phyloP scores from a whole-genome alignment of 2,888 invertebrate genomes.

The Palloptera scutellata region DNA sequence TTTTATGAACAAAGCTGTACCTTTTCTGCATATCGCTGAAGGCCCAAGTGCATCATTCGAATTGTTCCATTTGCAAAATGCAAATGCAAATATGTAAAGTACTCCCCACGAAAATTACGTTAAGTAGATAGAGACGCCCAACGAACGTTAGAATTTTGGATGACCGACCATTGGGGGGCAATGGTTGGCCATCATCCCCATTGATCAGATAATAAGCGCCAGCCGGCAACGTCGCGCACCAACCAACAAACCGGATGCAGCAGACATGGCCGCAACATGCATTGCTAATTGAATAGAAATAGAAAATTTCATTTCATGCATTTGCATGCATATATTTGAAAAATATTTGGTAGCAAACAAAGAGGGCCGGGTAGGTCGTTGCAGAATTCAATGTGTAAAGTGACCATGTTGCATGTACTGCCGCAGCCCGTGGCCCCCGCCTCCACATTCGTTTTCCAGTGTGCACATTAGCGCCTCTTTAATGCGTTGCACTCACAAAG shows the following conservation, averaged over 20 bases:
- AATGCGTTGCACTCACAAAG: slow-evolving; percentile 9
- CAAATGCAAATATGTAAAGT: slow-evolving; percentile 3
- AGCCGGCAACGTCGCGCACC: background rate
- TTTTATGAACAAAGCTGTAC: too few species aligned
- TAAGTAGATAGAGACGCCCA: slow-evolving; percentile 2
- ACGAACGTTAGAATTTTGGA: background rate
- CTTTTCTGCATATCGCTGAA: too few species aligned
- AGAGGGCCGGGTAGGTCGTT: background rate
- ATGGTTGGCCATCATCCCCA: slow-evolving; percentile 7
- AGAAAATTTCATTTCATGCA: slow-evolving; percentile 1
- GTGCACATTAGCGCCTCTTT: slow-evolving; percentile 32
- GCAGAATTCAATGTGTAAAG: background rate
- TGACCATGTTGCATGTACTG: background rate
- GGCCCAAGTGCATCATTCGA: too few species aligned
- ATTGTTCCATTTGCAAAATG: background rate
- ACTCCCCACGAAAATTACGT: too few species aligned
- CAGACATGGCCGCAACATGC: slow-evolving; percentile 35
- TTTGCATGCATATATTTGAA: too few species aligned
- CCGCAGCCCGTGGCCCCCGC: background rate
- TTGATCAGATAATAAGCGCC: background rate
- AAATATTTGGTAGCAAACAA: slow-evolving; percentile 4
- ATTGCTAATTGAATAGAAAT: slow-evolving; percentile 35
- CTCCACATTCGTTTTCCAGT: slow-evolving; percentile 8
- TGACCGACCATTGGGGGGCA: too few species aligned
- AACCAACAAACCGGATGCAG: slow-evolving; percentile 27